Evolutionary conservation across 2,797 vertebrate genomes (phyloP).

Genomic region (Gymnothorax reevesii): DNA sequence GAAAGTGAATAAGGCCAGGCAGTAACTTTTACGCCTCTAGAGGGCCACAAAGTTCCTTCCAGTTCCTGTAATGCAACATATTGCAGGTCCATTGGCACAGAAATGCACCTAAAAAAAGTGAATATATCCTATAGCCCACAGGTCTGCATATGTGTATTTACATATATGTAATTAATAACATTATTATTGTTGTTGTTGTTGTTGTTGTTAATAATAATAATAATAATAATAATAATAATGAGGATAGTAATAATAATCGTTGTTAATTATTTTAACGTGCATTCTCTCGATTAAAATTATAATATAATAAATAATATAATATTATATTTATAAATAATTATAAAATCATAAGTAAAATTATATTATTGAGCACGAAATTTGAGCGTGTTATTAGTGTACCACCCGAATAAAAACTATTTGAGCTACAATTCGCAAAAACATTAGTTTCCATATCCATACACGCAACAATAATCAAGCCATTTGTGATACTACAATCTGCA

Average conservation of each 20-base stretch:
- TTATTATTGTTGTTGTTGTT: background rate
- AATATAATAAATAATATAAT: no score
- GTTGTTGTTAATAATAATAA: background rate
- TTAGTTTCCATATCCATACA: background rate
- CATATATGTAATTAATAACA: background rate
- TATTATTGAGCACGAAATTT: no score
- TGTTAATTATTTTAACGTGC: no score
- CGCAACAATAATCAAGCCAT: no score
- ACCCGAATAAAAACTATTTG: background rate
- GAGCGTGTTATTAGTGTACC: no score
- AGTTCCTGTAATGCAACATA: background rate
- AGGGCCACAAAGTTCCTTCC: constrained; percentile 2
- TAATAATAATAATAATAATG: background rate
- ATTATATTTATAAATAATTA: no score
- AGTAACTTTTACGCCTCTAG: constrained; percentile 4
- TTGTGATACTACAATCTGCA: background rate
- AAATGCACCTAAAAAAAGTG: background rate
- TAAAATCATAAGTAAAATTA: no score
- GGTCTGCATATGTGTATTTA: background rate
- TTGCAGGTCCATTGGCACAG: background rate
- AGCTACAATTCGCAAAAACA: background rate
- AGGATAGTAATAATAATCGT: background rate
- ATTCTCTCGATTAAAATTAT: no score
- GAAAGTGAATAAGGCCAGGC: background rate
- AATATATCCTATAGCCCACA: background rate